phyloP scores from a whole-genome alignment of 2,888 invertebrate species.

The Tetropium fuscum region DNA sequence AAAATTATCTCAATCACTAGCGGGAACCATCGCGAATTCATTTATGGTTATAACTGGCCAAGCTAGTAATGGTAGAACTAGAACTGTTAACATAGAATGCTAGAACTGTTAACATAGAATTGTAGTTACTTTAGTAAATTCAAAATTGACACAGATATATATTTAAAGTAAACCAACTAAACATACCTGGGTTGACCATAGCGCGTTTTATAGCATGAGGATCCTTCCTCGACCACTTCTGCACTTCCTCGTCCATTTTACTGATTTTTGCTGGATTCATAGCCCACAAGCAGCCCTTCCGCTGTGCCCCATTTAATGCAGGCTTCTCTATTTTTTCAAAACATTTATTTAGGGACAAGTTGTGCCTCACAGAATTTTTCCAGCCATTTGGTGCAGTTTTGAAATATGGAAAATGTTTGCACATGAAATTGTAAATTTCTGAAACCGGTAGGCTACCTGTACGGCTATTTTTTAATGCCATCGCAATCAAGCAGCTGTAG shows the following conservation, averaged over 20 bases:
- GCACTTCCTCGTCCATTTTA: slow-evolving; percentile 98
- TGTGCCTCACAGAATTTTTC: slow-evolving; percentile 99
- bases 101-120: no score
- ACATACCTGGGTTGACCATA: slow-evolving; percentile 90
- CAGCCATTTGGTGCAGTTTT: slow-evolving; percentile 98
- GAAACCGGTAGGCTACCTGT: slow-evolving; percentile 93
- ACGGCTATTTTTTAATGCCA: slow-evolving; percentile 96
- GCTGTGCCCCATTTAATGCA: slow-evolving; percentile 85
- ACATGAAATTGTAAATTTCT: slow-evolving; percentile 99
- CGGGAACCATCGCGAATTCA: no score
- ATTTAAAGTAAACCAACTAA: no score
- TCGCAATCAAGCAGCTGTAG: slow-evolving; percentile 97
- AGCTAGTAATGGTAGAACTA: no score
- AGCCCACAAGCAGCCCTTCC: slow-evolving; percentile 95
- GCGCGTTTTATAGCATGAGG: slow-evolving; percentile 91
- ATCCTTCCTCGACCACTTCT: slow-evolving; percentile 97
- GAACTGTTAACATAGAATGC: no score
- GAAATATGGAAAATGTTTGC: slow-evolving; percentile 99
- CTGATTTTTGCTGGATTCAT: slow-evolving; percentile 94
- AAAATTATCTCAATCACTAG: no score
- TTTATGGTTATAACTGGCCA: no score
- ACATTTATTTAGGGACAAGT: slow-evolving; percentile 97
- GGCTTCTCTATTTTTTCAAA: slow-evolving; percentile 99
- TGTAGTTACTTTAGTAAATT: no score
- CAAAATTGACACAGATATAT: no score